These are phyloP conservation scores for Lycopodina hypogea DNA, from an alignment of 37 sponge, comb jelly and placozoan species.

Conservation along the genomic window DNA sequence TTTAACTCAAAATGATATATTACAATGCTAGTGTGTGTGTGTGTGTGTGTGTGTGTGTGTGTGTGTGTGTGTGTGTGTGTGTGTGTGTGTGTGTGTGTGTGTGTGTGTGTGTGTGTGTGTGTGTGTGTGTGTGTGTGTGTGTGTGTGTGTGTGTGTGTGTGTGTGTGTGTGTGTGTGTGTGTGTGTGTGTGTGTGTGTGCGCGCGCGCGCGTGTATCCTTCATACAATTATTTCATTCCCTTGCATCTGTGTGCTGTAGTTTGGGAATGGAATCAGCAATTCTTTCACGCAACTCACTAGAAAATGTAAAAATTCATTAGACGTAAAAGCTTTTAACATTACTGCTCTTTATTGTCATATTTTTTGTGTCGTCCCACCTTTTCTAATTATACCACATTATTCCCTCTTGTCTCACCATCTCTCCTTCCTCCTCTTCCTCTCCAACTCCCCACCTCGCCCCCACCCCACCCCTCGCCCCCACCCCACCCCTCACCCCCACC, in stretches of 20 bases:
- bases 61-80: too few species aligned
- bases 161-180: too few species aligned
- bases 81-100: too few species aligned
- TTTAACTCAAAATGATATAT: not conserved
- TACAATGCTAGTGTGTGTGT: not conserved
- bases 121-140: too few species aligned
- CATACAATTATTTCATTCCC: too few species aligned
- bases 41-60: not conserved
- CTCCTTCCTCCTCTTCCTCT: not conserved
- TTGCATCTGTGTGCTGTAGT: not conserved
- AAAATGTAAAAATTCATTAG: slow-evolving; percentile 1
- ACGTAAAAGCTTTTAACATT: not conserved
- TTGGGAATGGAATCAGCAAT: not conserved
- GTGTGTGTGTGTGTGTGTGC: too few species aligned
- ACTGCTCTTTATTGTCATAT: not conserved
- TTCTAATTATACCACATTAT: not conserved
- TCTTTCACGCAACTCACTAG: slow-evolving; percentile 6
- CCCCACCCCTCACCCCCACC: too few species aligned
- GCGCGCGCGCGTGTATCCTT: too few species aligned
- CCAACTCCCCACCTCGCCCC: not conserved
- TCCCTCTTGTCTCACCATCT: not conserved
- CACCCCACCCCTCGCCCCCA: not conserved
- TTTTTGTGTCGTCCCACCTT: not conserved
- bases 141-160: too few species aligned
- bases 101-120: too few species aligned